phyloP scores from a whole-genome alignment of 1,140 invertebrate species.

The Scaptomyza montana region DNA sequence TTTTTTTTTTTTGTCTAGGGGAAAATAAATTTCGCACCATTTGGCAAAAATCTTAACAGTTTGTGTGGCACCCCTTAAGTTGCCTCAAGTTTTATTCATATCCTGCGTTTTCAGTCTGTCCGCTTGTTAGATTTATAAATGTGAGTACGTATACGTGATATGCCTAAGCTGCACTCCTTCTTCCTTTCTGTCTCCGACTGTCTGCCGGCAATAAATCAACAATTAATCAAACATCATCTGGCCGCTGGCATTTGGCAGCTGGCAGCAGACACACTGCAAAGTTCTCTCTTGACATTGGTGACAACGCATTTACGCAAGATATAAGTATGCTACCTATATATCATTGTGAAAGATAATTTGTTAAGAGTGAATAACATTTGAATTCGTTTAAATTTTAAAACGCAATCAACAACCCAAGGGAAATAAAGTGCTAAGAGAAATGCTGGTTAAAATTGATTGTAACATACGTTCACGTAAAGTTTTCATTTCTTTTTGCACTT shows the following conservation, averaged over 20 bases:
- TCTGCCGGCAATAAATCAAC: constrained; percentile 67
- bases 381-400: background rate
- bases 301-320: constrained; percentile 18
- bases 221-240: constrained; percentile 74
- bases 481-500: background rate
- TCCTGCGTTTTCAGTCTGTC: constrained; percentile 23
- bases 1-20: constrained; percentile 14
- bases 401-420: too few relatives aligned
- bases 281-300: constrained; percentile 25
- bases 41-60: constrained; percentile 61
- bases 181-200: background rate
- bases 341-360: constrained; percentile 18
- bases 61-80: constrained; percentile 32
- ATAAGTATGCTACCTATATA: constrained; percentile 12
- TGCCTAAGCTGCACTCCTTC: constrained; percentile 27
- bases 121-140: constrained; percentile 34
- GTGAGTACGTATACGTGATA: constrained; percentile 59
- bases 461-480: background rate
- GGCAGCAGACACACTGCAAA: background rate
- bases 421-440: background rate
- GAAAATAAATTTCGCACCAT: constrained; percentile 76
- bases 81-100: constrained; percentile 53
- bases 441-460: background rate
- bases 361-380: constrained; percentile 9
- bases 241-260: constrained; percentile 38